phyloP scores from a whole-genome alignment of 2,888 invertebrate species.

The Cremastobaeus sp. region DNA sequence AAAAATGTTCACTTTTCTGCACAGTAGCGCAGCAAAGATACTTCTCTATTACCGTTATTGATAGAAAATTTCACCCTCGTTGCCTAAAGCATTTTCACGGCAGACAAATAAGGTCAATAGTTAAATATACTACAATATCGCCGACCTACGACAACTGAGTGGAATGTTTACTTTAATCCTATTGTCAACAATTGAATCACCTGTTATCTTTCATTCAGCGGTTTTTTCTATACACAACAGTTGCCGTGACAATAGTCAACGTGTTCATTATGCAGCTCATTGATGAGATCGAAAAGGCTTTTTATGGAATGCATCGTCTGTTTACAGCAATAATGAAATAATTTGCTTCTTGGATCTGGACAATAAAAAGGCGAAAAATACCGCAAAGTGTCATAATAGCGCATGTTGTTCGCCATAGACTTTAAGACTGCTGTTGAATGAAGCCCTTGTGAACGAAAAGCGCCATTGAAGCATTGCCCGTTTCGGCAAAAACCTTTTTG shows the following conservation, averaged over 20 bases:
- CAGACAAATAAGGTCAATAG: too few species aligned
- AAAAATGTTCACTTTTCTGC: too few species aligned
- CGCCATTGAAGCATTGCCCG: constrained; percentile 44
- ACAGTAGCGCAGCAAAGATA: too few species aligned
- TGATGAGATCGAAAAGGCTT: constrained; percentile 26
- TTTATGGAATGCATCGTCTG: constrained; percentile 28
- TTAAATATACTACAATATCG: too few species aligned
- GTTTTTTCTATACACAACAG: neutral
- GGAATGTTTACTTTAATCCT: too few species aligned
- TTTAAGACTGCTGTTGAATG: constrained; percentile 39
- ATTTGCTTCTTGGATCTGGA: constrained; percentile 27
- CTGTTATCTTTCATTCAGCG: constrained; percentile 7
- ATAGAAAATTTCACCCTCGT: too few species aligned
- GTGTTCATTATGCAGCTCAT: constrained; percentile 6
- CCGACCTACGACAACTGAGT: too few species aligned
- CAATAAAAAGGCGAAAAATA: constrained; percentile 24
- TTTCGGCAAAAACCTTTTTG: constrained; percentile 46
- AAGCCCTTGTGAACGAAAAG: constrained; percentile 31
- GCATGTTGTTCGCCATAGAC: constrained; percentile 25
- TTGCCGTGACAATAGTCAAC: constrained; percentile 9
- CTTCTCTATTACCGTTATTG: too few species aligned
- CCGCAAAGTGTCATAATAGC: constrained; percentile 49
- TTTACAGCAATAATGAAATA: constrained; percentile 33
- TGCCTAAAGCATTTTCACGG: too few species aligned
- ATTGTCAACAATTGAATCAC: constrained; percentile 14